Base-by-base conservation (phyloP, 2,888 invertebrate genomes). In the Eutolmus rufibarbis region DNA sequence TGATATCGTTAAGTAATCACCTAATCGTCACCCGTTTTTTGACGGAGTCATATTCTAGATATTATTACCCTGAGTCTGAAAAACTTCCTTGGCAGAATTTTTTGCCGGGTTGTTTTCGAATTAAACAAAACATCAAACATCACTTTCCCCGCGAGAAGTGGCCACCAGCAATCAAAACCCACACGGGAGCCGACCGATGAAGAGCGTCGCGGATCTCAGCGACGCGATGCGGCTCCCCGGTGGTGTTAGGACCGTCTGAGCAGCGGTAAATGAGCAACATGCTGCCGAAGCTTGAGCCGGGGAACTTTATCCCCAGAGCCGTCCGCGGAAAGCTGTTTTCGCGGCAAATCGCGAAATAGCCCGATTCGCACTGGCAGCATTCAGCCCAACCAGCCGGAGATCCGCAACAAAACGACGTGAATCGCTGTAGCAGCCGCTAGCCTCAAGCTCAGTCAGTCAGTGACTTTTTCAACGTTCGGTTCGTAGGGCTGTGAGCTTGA, bases 391-490 rank as follows among this genome's bases (percentile, higher is more conserved):
- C 57, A 19, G 40, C 34, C 37, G 16, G 31, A 34, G 78, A 40
- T n/a, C 57, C 31, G 82, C 82, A 34, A 34, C 51, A 82, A 82
- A 79, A 28, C 79, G 51, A 56, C 81, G 81, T 31, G 31, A 81
- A 56, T 81, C 56, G 46, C 66, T 82, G 57, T 37, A 81, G n/a
- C 51, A 19, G 46, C 23, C 57, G 57, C 57, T 37, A 66, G 57
- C 57, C 82, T n/a, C 37, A 31, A 56, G 37, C 56, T 86, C 81
- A 87, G 87, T 87, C 81, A 87, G 79, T 87, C 57, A 81, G 87
- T 87, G 87, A 87, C 87, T 87, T 87, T 74, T 40, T 79, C 46
- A 74, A 46, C 31, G 79, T 66, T 43, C 81, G 81, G 87, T 87
- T 87, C 81, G 74, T 28, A 74, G 82, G 74, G n/a, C 57, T 66